These are phyloP conservation scores for Sebastes fasciatus DNA, from an alignment of 2,113 vertebrate genomes.

Conservation along the genomic window DNA sequence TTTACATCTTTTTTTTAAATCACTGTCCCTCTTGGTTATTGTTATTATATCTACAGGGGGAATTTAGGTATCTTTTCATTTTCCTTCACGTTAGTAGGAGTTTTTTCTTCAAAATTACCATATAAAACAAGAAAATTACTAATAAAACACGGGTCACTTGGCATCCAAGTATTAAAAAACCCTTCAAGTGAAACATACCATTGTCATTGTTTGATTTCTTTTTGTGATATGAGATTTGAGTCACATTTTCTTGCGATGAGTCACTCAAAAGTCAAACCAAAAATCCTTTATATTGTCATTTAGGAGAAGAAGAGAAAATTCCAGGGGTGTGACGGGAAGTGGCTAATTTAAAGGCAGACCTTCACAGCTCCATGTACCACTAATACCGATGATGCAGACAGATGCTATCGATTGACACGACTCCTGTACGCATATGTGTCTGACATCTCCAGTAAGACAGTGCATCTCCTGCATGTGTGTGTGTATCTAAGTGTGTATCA, in stretches of 20 bases:
- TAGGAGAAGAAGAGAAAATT: neutral
- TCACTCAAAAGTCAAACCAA: neutral
- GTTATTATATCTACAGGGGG: too few species aligned
- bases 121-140: neutral
- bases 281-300: neutral
- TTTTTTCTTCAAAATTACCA: neutral
- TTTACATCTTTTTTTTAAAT: too few species aligned
- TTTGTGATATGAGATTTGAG: neutral
- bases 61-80: neutral
- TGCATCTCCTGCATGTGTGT: neutral
- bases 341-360: conserved; percentile 32
- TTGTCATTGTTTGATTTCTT: neutral
- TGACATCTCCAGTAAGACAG: conserved; percentile 8
- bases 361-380: conserved; percentile 19
- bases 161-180: neutral
- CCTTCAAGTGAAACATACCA: neutral
- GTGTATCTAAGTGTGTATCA: neutral
- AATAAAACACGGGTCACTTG: neutral
- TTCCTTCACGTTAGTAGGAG: neutral
- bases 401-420: conserved; percentile 32
- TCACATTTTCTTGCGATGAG: neutral
- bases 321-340: neutral
- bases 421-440: conserved; percentile 5
- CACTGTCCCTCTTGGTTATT: too few species aligned
- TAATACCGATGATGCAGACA: conserved; percentile 17